phyloP scores from a whole-genome alignment of 1,140 invertebrate species.

The Subanguina moxae region DNA sequence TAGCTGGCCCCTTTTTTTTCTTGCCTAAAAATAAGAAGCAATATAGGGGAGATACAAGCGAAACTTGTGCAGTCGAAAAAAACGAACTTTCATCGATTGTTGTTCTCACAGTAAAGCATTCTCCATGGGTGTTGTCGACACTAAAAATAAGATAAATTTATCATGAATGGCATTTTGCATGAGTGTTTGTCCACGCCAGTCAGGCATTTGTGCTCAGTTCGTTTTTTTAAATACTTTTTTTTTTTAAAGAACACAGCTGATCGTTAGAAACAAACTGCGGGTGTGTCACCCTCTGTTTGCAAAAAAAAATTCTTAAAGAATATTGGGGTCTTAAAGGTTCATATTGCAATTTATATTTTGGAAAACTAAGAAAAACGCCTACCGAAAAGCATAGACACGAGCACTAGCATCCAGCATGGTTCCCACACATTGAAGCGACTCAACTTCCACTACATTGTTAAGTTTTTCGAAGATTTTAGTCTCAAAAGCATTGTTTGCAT shows the following conservation, averaged over 20 bases:
- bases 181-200: too few relatives aligned
- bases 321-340: too few relatives aligned
- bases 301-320: too few relatives aligned
- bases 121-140: constrained; percentile 15
- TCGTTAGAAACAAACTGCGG: too few relatives aligned
- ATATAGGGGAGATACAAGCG: too few relatives aligned
- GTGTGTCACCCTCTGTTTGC: too few relatives aligned
- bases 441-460: constrained; percentile 8
- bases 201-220: too few relatives aligned
- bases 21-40: neutral
- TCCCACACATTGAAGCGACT: constrained; percentile 20
- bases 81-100: constrained; percentile 10
- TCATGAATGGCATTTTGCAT: too few relatives aligned
- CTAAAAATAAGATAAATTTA: neutral
- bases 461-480: constrained; percentile 8
- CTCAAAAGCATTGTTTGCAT: constrained; percentile 17
- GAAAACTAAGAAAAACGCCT: too few relatives aligned
- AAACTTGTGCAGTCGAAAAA: neutral
- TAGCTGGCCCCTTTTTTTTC: neutral
- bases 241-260: too few relatives aligned
- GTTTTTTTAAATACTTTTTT: too few relatives aligned
- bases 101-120: constrained; percentile 13
- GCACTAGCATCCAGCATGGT: constrained; percentile 22
- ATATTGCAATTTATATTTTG: too few relatives aligned
- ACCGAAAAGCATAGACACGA: constrained; percentile 11